These are phyloP conservation scores for Coreius guichenoti DNA, from an alignment of 2,797 vertebrate genomes.

Conservation along the genomic window DNA sequence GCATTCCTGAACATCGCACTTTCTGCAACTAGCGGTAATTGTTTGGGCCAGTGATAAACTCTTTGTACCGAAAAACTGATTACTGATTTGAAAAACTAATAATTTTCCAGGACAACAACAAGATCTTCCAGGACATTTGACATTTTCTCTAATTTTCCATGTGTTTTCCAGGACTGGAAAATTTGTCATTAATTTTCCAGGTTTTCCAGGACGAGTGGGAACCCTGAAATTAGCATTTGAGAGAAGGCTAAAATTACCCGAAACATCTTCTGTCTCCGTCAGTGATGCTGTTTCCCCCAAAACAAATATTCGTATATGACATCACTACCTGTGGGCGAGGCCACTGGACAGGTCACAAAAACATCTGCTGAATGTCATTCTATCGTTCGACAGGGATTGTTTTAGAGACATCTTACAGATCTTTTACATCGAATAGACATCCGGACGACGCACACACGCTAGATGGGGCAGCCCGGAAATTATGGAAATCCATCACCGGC, in stretches of 20 bases:
- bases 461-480: constrained; percentile 10
- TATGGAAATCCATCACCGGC: constrained; percentile 31
- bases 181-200: too few relatives aligned
- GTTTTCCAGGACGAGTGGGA: too few relatives aligned
- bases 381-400: background rate
- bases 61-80: too few relatives aligned
- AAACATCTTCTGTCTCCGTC: constrained; percentile 10
- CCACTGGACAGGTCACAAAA: background rate
- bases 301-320: constrained; percentile 6
- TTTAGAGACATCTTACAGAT: constrained; percentile 10
- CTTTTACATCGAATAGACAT: background rate
- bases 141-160: too few relatives aligned
- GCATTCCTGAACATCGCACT: too few relatives aligned
- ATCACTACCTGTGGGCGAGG: background rate
- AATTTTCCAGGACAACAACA: too few relatives aligned
- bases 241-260: background rate
- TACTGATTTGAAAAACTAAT: too few relatives aligned
- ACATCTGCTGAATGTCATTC: constrained; percentile 10
- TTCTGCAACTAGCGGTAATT: too few relatives aligned
- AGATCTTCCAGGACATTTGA: too few relatives aligned
- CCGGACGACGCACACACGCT: background rate
- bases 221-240: background rate
- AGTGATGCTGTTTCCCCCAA: background rate
- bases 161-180: too few relatives aligned
- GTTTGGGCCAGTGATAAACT: too few relatives aligned